A percentile compares a stretch with the other conserved stretches of the same genome.
Conservation (phyloP, 1,140 invertebrate species). For the Scaptodrosophila lebanonensis region DNA sequence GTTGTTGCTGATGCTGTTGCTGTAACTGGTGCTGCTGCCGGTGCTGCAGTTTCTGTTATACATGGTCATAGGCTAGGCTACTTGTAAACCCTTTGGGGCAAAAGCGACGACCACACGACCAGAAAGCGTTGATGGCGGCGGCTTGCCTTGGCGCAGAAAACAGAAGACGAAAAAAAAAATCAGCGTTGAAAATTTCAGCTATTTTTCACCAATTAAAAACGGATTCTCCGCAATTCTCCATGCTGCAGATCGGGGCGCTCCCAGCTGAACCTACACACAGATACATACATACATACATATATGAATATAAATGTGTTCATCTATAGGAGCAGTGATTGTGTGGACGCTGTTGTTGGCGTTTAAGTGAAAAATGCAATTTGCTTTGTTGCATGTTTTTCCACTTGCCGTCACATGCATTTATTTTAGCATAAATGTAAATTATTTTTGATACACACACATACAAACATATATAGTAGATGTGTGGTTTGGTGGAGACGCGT, state of each 20-base stretch:
- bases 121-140: no score
- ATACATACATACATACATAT: no score
- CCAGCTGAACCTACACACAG: no score
- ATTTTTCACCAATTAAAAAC: constrained; percentile 75
- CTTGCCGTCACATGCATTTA: constrained; percentile 2
- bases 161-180: constrained; percentile 19
- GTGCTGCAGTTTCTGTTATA: no score
- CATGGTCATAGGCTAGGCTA: constrained; percentile 46
- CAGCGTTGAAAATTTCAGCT: constrained; percentile 59
- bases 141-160: constrained; percentile 24
- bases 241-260: constrained; percentile 26
- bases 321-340: constrained; percentile 6
- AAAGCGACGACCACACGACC: constrained; percentile 18
- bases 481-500: no score
- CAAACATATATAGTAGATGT: no score
- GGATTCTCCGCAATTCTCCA: constrained; percentile 63
- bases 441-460: no score
- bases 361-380: constrained; percentile 65
- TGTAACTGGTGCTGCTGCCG: constrained; percentile 11
- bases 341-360: constrained; percentile 13
- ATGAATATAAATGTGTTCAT: constrained; percentile 22
- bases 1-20: background rate
- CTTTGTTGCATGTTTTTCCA: constrained; percentile 29
- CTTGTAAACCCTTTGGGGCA: constrained; percentile 40
- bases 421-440: background rate